Conservation (phyloP, 2,888 invertebrate genomes). For the Himalopsyche japonica region DNA sequence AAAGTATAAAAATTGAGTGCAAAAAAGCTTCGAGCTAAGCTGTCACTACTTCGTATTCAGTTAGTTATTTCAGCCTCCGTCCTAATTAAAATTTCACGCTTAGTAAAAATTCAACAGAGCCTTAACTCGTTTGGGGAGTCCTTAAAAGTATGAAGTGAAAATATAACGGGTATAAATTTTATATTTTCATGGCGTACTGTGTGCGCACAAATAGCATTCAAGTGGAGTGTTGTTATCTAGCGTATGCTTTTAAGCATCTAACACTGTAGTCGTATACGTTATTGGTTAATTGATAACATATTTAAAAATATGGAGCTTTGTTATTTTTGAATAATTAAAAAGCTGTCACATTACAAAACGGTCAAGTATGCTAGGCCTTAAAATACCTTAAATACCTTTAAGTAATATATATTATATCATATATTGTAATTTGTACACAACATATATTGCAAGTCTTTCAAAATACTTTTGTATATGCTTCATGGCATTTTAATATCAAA, state of each 20-base stretch:
- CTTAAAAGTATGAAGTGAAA: background rate
- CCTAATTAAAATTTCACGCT: background rate
- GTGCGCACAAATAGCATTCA: background rate
- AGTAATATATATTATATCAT: too few species aligned
- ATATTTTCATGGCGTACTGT: background rate
- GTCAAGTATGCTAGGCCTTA: too few species aligned
- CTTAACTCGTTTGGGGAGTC: background rate
- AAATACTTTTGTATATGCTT: too few species aligned
- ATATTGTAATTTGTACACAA: too few species aligned
- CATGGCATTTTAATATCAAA: too few species aligned
- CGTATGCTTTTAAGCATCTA: background rate
- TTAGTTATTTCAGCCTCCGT: background rate
- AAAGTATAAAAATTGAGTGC: background rate
- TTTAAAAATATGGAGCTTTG: too few species aligned
- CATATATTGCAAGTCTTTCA: too few species aligned
- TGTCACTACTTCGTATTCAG: background rate
- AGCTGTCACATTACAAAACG: too few species aligned
- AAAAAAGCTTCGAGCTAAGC: background rate
- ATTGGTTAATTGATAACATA: too few species aligned
- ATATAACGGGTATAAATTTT: background rate
- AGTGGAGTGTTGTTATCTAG: background rate
- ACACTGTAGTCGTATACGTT: too few species aligned
- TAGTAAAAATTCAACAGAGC: background rate
- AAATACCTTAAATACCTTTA: too few species aligned
- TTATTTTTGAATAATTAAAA: too few species aligned